Evolutionary conservation across 64 coral and sea anemone genomes (phyloP).

Genomic region (Actinia equina): DNA sequence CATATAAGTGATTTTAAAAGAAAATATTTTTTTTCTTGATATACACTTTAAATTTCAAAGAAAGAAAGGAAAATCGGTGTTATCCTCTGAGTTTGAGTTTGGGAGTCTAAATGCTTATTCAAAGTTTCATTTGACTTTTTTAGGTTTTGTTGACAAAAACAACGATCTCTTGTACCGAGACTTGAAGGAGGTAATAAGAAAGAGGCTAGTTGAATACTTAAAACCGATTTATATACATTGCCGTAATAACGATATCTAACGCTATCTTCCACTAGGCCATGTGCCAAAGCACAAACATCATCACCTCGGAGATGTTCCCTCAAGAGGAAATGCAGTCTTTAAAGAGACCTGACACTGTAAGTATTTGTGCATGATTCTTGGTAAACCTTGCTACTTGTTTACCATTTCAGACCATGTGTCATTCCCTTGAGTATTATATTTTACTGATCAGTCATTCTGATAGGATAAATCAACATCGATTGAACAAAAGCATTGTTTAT

Average conservation of each 20-base stretch:
- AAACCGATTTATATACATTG: neutral
- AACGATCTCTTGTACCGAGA: conserved; percentile 96
- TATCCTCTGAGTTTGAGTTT: too few species aligned
- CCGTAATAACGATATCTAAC: neutral
- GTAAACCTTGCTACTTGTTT: too few species aligned
- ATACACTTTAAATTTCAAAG: too few species aligned
- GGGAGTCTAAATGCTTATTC: neutral
- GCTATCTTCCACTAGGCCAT: conserved; percentile 43
- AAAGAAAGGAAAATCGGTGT: too few species aligned
- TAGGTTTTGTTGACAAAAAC: conserved; percentile 99
- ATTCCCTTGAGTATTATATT: too few species aligned
- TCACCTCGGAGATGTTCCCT: conserved; percentile 78
- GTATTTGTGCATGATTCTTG: neutral
- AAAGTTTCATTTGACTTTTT: neutral
- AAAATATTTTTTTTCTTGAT: too few species aligned
- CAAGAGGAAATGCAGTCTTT: conserved; percentile 60
- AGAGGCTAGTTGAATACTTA: neutral
- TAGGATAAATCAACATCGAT: too few species aligned
- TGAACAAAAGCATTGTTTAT: too few species aligned
- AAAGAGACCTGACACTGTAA: conserved; percentile 75
- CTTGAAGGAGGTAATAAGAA: conserved; percentile 78
- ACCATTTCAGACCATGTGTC: too few species aligned
- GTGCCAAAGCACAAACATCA: conserved; percentile 82
- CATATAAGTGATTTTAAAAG: too few species aligned
- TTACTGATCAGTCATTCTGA: too few species aligned